Conservation (phyloP, 2,888 invertebrate genomes). For the Polyploca ridens region DNA sequence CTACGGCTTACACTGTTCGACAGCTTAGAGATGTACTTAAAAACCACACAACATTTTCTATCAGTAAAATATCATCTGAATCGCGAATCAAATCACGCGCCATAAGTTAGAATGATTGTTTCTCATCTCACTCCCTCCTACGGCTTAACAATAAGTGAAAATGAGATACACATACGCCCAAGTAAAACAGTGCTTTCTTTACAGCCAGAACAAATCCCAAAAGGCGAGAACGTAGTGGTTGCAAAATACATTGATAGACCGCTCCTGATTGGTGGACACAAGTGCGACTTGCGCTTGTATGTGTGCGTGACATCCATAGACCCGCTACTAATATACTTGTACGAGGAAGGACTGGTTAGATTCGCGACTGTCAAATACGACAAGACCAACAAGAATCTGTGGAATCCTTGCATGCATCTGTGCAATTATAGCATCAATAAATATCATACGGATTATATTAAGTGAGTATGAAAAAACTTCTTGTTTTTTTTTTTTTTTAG, state of each 20-base stretch:
- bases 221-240: slow-evolving; percentile 95
- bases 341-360: slow-evolving; percentile 97
- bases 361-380: slow-evolving; percentile 98
- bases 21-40: no score
- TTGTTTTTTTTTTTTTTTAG: no score
- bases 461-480: slow-evolving; percentile 87
- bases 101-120: no score
- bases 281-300: slow-evolving; percentile 98
- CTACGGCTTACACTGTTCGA: no score
- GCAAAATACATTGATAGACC: slow-evolving; percentile 95
- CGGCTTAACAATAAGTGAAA: background rate
- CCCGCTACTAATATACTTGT: slow-evolving; percentile 96
- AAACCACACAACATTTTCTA: no score
- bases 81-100: no score
- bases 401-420: slow-evolving; percentile 98
- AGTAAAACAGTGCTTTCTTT: background rate
- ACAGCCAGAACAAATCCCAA: slow-evolving; percentile 94
- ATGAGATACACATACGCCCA: background rate
- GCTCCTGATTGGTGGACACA: slow-evolving; percentile 95
- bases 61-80: no score
- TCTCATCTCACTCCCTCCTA: background rate
- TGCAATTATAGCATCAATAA: slow-evolving; percentile 99
- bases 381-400: slow-evolving; percentile 94
- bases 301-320: slow-evolving; percentile 97
- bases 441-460: slow-evolving; percentile 97